Percentiles rank a stretch among this genome's conserved stretches.
phyloP scores from a whole-genome alignment of 2,797 vertebrate species.

The Pseudochaenichthys georgianus region DNA sequence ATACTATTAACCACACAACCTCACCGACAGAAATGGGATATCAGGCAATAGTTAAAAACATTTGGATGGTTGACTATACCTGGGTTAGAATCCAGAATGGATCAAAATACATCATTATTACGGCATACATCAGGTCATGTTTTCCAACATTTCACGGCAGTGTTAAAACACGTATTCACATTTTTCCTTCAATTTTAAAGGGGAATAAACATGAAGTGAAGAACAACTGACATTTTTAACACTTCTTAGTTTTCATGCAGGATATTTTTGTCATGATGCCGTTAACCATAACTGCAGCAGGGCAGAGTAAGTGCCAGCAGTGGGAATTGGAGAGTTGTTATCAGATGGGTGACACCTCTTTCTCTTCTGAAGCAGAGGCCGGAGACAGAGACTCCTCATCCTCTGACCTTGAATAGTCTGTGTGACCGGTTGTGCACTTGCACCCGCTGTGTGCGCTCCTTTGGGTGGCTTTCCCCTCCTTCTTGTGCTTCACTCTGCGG shows the following conservation, averaged over 20 bases:
- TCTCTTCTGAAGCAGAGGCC: slow-evolving; percentile 91
- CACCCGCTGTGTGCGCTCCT: slow-evolving; percentile 91
- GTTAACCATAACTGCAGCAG: slow-evolving; percentile 37
- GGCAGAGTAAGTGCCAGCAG: slow-evolving; percentile 66
- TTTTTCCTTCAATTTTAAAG: slow-evolving; percentile 26
- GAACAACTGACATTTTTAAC: slow-evolving; percentile 12
- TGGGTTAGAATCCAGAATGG: slow-evolving; percentile 19
- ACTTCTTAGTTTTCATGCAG: slow-evolving; percentile 59
- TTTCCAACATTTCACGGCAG: slow-evolving; percentile 27
- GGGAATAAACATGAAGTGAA: slow-evolving; percentile 17
- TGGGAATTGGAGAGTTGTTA: slow-evolving; percentile 21
- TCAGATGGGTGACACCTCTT: slow-evolving; percentile 91
- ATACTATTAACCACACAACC: slow-evolving; percentile 38
- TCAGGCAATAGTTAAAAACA: slow-evolving; percentile 28
- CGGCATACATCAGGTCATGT: slow-evolving; percentile 13
- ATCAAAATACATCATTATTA: slow-evolving; percentile 36
- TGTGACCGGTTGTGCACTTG: slow-evolving; percentile 90
- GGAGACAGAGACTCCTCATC: slow-evolving; percentile 97
- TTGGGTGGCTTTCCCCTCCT: slow-evolving; percentile 94
- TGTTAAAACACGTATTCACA: slow-evolving; percentile 51
- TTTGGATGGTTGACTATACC: slow-evolving; percentile 19
- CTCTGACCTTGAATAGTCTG: slow-evolving; percentile 93
- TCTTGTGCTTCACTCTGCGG: slow-evolving; percentile 98
- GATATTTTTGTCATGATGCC: slow-evolving; percentile 21
- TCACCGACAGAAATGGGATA: slow-evolving; percentile 47